These are phyloP conservation scores for Lagocephalus sceleratus DNA, from an alignment of 2,797 vertebrate genomes.

Conservation along the genomic window DNA sequence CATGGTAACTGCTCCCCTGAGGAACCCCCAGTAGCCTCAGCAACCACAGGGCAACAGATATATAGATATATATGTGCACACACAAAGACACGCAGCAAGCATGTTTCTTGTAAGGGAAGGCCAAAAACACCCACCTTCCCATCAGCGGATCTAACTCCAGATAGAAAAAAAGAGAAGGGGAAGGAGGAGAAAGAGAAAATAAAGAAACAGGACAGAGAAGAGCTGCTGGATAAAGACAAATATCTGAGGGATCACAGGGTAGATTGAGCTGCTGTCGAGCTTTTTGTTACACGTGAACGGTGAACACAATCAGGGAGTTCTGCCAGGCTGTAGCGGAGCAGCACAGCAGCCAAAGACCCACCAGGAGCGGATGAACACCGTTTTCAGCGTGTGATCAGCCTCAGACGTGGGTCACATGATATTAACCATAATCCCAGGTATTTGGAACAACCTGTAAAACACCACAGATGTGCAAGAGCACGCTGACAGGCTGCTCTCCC, in stretches of 20 bases:
- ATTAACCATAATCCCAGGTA: no score
- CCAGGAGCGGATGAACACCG: no score
- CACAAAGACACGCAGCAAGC: conserved; percentile 37
- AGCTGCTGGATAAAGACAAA: not conserved
- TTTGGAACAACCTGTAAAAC: no score
- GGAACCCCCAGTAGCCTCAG: conserved; percentile 64
- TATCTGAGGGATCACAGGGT: not conserved
- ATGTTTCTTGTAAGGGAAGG: conserved; percentile 60
- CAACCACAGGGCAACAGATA: conserved; percentile 50
- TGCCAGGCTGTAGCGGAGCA: no score
- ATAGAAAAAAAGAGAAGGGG: conserved; percentile 12
- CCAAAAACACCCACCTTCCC: conserved; percentile 62
- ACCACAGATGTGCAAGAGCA: no score
- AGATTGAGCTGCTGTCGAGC: no score
- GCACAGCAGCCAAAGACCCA: no score
- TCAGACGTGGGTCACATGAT: no score
- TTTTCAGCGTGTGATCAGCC: no score
- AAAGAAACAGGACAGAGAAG: not conserved
- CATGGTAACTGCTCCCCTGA: conserved; percentile 69
- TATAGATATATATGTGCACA: conserved; percentile 18
- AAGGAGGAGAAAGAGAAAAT: not conserved
- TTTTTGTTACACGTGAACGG: no score
- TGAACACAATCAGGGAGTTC: no score
- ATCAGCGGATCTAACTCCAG: conserved; percentile 64
- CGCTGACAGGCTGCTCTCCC: no score